Conservation (phyloP, 2,888 invertebrate genomes). For the Sisyra terminalis region DNA sequence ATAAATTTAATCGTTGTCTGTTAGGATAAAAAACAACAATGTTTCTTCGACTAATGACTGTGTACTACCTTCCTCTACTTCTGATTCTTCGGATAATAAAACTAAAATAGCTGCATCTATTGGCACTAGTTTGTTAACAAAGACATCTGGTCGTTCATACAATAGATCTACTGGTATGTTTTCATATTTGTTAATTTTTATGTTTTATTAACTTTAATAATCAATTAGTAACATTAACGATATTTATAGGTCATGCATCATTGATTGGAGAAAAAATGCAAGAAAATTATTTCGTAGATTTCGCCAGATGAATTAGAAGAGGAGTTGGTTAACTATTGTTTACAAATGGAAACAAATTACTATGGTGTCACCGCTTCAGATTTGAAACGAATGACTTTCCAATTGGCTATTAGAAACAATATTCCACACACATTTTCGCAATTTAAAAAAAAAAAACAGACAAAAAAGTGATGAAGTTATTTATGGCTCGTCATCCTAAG, state of each 20-base stretch:
- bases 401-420: slow-evolving; percentile 14
- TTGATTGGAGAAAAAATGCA: background rate
- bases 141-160: slow-evolving; percentile 2
- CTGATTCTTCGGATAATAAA: slow-evolving; percentile 1
- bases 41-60: slow-evolving; percentile 1
- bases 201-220: background rate
- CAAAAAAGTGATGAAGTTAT: slow-evolving; percentile 16
- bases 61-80: slow-evolving; percentile 1
- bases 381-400: slow-evolving; percentile 14
- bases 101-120: slow-evolving; percentile 1
- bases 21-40: background rate
- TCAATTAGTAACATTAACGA: background rate
- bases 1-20: background rate
- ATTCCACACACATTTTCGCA: slow-evolving; percentile 15
- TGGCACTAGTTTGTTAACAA: slow-evolving; percentile 2
- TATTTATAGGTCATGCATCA: slow-evolving; percentile 3
- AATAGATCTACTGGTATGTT: slow-evolving; percentile 4
- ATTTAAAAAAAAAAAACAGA: slow-evolving; percentile 15
- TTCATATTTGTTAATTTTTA: background rate
- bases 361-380: slow-evolving; percentile 17
- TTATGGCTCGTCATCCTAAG: slow-evolving; percentile 16
- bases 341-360: slow-evolving; percentile 15
- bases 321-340: slow-evolving; percentile 13
- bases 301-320: slow-evolving; percentile 13
- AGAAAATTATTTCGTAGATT: slow-evolving; percentile 7